Base-by-base conservation (phyloP, 1,140 invertebrate genomes). In the Leptopilina clavipes region DNA sequence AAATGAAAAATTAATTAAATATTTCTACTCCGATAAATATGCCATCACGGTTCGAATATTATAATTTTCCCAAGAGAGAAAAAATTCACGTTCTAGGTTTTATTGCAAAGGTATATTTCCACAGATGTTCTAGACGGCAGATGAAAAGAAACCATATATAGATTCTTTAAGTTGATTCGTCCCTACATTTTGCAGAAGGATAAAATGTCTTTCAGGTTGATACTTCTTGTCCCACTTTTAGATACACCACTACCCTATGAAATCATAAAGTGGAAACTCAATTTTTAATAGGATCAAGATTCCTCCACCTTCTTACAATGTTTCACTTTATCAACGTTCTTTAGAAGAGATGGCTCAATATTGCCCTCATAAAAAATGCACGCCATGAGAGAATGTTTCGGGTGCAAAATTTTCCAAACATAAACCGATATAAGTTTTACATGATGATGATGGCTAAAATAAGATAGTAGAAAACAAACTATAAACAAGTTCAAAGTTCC, bases 211-310 rank as follows among this genome's bases (percentile, higher is more conserved):
- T 59, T 3, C 18, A 59, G 11, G 19, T 65, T 25, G 56, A 31
- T 14, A 52, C 14, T 52, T 3, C 48, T 52, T 65, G 56, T 65
- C 25, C 56, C 25, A 31, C 2, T 65, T 65, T 31, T 10, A 65
- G 56, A 65, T 65, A 14, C n/a, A n/a, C n/a, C n/a, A n/a, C 56
- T 31, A 31, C 25, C 22, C 22, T 65, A 65, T 65, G 22, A 31
- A 65, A 65, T 65, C 56, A 65, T 65, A 31, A 65, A 65, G 22
- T n/a, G 31, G 56, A 65, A 65, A 31, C 12, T 65, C 25, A 31
- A 65, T 65, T 65, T 65, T 65, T 65, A 65, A 31, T 65, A 65
- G 22, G 10, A 65, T 65, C 56, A 25, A 65, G 56, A 65, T 65
- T 19, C 22, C 5, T 7, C 22, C 6, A 31, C 22, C 56, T n/a